Percentiles rank a stretch among this genome's conserved stretches.
Conservation (phyloP, 2,797 vertebrate genomes). For the Acrocephalus scirpaceus region DNA sequence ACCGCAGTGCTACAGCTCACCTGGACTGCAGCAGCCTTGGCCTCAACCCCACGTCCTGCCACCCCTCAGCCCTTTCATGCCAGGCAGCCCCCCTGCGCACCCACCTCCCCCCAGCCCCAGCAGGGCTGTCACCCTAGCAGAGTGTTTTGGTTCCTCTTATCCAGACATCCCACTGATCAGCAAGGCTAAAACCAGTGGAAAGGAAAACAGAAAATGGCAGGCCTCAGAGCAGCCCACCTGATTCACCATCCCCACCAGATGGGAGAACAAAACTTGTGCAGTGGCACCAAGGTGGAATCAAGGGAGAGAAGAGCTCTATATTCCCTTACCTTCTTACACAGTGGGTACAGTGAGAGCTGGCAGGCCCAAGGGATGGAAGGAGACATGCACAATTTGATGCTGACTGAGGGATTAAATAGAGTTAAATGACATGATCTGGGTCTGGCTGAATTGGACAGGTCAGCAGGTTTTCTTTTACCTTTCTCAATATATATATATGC, state of each 20-base stretch:
- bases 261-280: accelerated
- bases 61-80: accelerated
- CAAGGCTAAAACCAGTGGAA: background rate
- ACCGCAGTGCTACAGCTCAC: accelerated
- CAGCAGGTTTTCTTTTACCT: background rate
- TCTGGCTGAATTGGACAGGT: background rate
- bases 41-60: background rate
- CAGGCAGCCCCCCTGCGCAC: accelerated
- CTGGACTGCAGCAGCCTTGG: accelerated
- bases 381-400: accelerated
- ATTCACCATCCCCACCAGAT: accelerated
- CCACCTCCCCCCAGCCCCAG: background rate
- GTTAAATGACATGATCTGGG: background rate
- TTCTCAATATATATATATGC: background rate
- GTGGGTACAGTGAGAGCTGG: accelerated
- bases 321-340: background rate
- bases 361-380: background rate
- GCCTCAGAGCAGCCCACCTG: accelerated
- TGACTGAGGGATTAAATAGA: background rate
- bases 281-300: background rate
- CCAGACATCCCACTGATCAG: background rate
- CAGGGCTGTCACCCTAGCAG: background rate
- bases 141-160: background rate
- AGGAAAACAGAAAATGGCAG: background rate
- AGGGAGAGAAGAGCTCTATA: too few species aligned